phyloP scores from a whole-genome alignment of 2,113 vertebrate species.

The Epinephelus fuscoguttatus region DNA sequence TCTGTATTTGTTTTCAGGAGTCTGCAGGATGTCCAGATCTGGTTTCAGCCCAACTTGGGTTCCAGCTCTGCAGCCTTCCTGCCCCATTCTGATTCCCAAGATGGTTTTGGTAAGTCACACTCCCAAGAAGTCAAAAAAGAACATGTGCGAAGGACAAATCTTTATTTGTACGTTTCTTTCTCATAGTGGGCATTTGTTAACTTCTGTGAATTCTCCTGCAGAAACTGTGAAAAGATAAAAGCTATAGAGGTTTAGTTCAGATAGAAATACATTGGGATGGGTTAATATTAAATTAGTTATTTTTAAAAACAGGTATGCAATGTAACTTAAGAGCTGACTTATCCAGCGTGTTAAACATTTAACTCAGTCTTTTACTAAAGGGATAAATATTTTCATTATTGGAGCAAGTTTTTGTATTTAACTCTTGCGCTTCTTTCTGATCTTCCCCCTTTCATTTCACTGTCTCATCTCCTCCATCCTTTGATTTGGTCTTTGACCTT shows the following conservation, averaged over 20 bases:
- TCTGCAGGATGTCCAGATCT: slow-evolving; percentile 97
- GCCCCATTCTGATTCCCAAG: slow-evolving; percentile 86
- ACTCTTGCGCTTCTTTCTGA: too few species aligned
- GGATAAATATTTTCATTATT: neutral
- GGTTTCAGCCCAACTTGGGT: slow-evolving; percentile 92
- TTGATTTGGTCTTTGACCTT: neutral
- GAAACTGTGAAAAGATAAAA: neutral
- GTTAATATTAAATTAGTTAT: neutral
- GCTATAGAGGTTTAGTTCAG: neutral
- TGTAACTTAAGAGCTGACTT: too few species aligned
- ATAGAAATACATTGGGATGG: neutral
- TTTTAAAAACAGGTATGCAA: neutral
- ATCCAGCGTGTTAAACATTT: neutral
- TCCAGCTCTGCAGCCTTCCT: slow-evolving; percentile 83
- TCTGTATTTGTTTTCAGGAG: slow-evolving; percentile 81
- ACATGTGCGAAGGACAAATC: neutral
- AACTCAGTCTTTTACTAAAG: neutral
- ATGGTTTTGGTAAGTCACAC: slow-evolving; percentile 89
- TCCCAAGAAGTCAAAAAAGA: neutral
- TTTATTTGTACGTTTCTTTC: neutral
- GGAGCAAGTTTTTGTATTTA: too few species aligned
- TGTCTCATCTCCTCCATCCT: too few species aligned
- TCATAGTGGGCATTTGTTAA: neutral
- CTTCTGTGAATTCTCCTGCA: neutral
- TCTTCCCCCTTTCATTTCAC: too few species aligned